These are phyloP conservation scores for Pachyramphus minor DNA, from an alignment of 2,113 vertebrate species.

Conservation along the genomic window DNA sequence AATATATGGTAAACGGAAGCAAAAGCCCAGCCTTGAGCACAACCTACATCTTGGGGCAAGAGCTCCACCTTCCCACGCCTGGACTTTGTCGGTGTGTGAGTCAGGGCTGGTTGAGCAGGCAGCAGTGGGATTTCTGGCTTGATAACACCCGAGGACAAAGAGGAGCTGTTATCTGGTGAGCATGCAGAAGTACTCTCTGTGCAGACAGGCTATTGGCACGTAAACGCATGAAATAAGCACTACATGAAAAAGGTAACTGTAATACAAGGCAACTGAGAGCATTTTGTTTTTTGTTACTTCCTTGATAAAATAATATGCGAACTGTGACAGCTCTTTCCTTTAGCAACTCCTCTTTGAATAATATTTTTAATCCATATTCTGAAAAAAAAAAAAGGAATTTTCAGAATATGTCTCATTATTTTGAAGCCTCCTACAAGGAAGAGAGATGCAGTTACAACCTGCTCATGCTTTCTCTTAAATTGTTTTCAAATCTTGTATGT, in stretches of 20 bases:
- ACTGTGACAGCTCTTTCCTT: neutral
- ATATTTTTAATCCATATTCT: neutral
- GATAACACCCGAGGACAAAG: neutral
- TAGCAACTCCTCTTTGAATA: neutral
- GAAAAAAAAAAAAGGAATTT: neutral
- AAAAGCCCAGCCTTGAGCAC: neutral
- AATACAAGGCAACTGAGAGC: neutral
- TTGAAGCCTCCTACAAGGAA: neutral
- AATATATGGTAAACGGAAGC: neutral
- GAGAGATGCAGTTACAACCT: neutral
- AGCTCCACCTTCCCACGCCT: neutral
- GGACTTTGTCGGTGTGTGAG: accelerated
- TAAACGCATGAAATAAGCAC: neutral
- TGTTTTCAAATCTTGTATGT: neutral
- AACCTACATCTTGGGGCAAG: neutral
- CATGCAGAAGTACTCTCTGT: neutral
- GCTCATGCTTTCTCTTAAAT: neutral
- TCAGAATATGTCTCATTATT: neutral
- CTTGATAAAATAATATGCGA: neutral
- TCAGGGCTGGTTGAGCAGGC: neutral
- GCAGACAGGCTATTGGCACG: neutral
- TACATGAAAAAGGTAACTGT: neutral
- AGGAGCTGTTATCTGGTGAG: neutral
- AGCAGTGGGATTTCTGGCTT: accelerated
- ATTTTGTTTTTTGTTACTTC: neutral